Conservation (phyloP, 30 jellyfish, hydroid and myxozoan species). For the Catostylus mosaicus region DNA sequence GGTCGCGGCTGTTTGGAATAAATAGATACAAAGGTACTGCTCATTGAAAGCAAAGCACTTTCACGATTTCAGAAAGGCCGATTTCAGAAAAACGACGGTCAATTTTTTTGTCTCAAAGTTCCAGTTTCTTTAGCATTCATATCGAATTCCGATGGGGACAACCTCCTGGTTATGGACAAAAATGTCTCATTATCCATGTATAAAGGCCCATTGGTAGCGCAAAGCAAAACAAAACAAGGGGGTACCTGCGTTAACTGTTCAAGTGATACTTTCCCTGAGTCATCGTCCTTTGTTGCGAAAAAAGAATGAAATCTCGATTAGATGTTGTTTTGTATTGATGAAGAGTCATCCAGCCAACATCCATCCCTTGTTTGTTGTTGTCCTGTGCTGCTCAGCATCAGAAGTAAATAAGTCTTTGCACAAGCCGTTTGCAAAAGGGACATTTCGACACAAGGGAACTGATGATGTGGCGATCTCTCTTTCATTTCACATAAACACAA, state of each 20-base stretch:
- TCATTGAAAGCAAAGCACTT: no score
- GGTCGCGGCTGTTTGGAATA: no score
- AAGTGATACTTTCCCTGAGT: slow-evolving; percentile 66
- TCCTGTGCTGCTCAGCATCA: not conserved
- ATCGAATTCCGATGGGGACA: not conserved
- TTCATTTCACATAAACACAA: slow-evolving; percentile 43
- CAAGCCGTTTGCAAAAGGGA: slow-evolving; percentile 61
- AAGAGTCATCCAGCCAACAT: slow-evolving; percentile 31
- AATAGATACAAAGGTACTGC: no score
- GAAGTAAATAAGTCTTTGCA: slow-evolving; percentile 4
- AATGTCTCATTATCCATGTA: not conserved
- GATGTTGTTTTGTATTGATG: slow-evolving; percentile 24
- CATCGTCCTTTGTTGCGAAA: slow-evolving; percentile 61
- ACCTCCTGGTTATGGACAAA: slow-evolving; percentile 30
- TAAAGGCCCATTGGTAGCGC: not conserved
- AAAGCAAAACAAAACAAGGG: slow-evolving; percentile 57
- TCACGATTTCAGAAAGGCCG: no score
- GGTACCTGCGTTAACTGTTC: slow-evolving; percentile 76
- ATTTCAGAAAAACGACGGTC: no score
- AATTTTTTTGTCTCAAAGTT: no score
- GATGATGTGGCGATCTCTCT: slow-evolving; percentile 56
- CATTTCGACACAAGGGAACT: slow-evolving; percentile 66
- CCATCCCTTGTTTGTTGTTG: slow-evolving; percentile 28
- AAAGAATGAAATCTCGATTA: slow-evolving; percentile 59
- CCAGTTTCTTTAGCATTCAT: not conserved